Conservation (phyloP, 2,888 invertebrate genomes). For the Monoplex corrugatus region DNA sequence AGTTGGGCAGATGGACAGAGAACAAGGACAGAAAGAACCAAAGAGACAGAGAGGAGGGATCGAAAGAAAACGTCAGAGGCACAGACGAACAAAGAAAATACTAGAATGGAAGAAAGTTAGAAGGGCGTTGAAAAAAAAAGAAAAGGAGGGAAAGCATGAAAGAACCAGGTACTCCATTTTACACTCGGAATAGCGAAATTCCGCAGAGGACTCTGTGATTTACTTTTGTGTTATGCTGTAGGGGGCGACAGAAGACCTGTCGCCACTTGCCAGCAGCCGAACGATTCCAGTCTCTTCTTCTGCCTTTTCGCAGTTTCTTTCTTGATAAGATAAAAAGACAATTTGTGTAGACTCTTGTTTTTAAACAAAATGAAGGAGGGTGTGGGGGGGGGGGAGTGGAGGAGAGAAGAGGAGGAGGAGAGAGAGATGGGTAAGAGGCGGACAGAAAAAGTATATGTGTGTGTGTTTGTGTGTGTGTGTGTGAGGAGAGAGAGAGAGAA, state of each 20-base stretch:
- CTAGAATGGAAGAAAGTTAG: background rate
- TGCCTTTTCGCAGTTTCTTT: no score
- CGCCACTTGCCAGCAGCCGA: no score
- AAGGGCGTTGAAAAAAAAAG: background rate
- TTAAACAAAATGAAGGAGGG: background rate
- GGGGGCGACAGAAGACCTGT: no score
- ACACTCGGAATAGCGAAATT: no score
- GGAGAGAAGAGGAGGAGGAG: background rate
- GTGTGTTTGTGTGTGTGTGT: no score
- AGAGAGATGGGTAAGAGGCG: background rate
- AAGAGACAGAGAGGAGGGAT: background rate
- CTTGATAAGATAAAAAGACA: no score
- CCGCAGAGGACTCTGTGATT: no score
- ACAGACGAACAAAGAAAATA: background rate
- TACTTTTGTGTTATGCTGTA: no score
- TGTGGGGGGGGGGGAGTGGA: background rate
- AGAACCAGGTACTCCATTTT: no score
- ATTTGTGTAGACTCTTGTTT: no score
- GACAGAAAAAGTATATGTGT: no score
- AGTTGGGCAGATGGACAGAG: background rate
- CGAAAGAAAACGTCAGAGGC: background rate
- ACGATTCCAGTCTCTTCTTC: no score
- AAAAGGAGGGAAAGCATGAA: background rate
- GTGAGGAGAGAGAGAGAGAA: background rate
- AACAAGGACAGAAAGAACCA: background rate